A percentile compares a stretch with the other conserved stretches of the same genome.
Conservation (phyloP, 2,888 invertebrate species). For the Parnassius smintheus region DNA sequence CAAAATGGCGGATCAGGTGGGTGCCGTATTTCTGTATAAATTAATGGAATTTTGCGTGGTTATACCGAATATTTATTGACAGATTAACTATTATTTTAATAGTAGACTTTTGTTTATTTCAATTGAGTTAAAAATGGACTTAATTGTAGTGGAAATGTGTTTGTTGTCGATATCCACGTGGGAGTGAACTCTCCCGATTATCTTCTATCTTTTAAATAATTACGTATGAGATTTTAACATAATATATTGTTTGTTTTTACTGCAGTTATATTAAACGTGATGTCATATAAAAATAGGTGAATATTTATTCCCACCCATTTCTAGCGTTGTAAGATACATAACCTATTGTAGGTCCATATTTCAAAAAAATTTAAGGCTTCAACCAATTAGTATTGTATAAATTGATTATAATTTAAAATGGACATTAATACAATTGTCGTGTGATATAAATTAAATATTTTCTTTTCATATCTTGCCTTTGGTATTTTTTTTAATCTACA, state of each 20-base stretch:
- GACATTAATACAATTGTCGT: too few relatives aligned
- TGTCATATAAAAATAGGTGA: not conserved
- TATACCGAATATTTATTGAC: constrained; percentile 2
- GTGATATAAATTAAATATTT: too few relatives aligned
- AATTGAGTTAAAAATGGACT: constrained; percentile 13
- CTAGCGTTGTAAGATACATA: too few relatives aligned
- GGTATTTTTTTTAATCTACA: too few relatives aligned
- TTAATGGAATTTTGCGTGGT: constrained; percentile 27
- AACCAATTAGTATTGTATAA: too few relatives aligned
- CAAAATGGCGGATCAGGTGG: constrained; percentile 93
- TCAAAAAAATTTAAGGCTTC: too few relatives aligned
- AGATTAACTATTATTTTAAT: constrained; percentile 5
- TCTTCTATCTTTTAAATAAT: constrained; percentile 17
- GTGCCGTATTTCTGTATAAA: constrained; percentile 60
- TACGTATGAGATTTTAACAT: not conserved
- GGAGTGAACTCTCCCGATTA: constrained; percentile 28
- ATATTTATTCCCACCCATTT: too few relatives aligned
- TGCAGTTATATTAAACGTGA: not conserved
- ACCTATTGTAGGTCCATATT: too few relatives aligned
- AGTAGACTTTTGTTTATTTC: not conserved
- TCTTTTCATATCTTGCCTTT: too few relatives aligned
- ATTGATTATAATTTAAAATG: too few relatives aligned
- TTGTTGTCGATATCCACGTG: constrained; percentile 56
- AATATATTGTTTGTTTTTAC: not conserved
- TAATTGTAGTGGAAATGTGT: constrained; percentile 46